phyloP scores from a whole-genome alignment of 2,113 vertebrate species.

The Eretmodus cyanostictus region DNA sequence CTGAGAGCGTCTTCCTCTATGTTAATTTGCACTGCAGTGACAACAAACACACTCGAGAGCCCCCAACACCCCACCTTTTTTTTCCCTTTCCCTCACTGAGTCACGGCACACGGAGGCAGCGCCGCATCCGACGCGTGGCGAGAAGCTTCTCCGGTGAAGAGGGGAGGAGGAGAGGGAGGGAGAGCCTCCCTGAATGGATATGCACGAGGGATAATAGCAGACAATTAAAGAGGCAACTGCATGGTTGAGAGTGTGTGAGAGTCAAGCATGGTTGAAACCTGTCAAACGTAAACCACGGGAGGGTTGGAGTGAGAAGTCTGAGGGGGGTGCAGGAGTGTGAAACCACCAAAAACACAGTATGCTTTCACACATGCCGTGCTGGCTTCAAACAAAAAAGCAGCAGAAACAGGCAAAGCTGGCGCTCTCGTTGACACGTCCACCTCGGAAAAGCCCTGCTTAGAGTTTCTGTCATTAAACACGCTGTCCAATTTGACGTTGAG shows the following conservation, averaged over 20 bases:
- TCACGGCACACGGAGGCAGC: conserved; percentile 1
- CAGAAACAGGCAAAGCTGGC: not conserved
- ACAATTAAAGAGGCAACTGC: conserved; percentile 65
- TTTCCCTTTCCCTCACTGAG: not conserved
- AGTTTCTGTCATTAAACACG: not conserved
- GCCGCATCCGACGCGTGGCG: conserved; percentile 13
- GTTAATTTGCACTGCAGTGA: conserved; percentile 54
- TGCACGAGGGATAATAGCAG: conserved; percentile 54
- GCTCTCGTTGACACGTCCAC: not conserved
- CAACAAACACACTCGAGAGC: conserved; percentile 54
- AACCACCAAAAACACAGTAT: conserved; percentile 36
- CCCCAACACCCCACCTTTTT: not conserved
- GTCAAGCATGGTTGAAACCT: conserved; percentile 65
- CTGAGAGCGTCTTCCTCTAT: conserved; percentile 29
- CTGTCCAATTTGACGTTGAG: not conserved
- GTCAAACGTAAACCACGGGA: conserved; percentile 57
- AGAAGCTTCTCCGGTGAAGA: conserved; percentile 17
- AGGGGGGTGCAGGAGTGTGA: conserved; percentile 26
- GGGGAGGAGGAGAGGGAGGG: conserved; percentile 30
- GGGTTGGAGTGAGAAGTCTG: conserved; percentile 49
- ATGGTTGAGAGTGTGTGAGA: conserved; percentile 53
- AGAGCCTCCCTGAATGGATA: conserved; percentile 44
- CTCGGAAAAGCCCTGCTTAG: not conserved
- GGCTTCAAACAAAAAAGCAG: conserved; percentile 31
- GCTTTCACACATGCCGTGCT: conserved; percentile 48